Evolutionary conservation across 2,797 vertebrate species (phyloP).

Genomic region (Semaprochilodus insignis): DNA sequence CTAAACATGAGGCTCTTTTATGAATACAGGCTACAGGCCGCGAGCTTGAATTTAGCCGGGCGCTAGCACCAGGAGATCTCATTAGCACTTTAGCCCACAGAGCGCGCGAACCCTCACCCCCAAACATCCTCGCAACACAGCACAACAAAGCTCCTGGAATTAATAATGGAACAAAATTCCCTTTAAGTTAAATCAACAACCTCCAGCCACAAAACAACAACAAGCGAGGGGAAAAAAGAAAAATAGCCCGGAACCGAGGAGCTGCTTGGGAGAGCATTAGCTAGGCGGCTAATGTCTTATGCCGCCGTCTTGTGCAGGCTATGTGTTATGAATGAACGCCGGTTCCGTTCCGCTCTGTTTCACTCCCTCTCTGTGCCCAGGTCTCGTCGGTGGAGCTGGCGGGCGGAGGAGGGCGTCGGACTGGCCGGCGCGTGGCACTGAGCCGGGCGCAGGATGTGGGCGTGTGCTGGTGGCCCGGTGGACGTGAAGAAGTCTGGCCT

Average conservation of each 20-base stretch:
- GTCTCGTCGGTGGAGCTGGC: constrained; percentile 83
- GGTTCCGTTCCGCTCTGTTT: constrained; percentile 1
- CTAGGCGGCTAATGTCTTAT: neutral
- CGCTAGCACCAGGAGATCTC: constrained; percentile 54
- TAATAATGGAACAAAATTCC: constrained; percentile 42
- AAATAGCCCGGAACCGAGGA: constrained; percentile 18
- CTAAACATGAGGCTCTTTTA: constrained; percentile 35
- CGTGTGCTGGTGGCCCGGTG: constrained; percentile 90
- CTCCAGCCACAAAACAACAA: constrained; percentile 2
- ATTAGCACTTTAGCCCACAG: constrained; percentile 43
- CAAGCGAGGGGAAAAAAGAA: too few species aligned
- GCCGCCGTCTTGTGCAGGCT: neutral
- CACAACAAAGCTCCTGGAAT: constrained; percentile 39
- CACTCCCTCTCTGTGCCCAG: constrained; percentile 67
- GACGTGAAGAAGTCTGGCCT: constrained; percentile 82
- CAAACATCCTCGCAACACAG: constrained; percentile 16
- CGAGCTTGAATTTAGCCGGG: constrained; percentile 22
- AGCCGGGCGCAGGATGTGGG: constrained; percentile 85
- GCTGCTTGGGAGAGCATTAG: constrained; percentile 1
- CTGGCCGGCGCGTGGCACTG: constrained; percentile 79
- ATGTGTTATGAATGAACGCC: constrained; percentile 1
- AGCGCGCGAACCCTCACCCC: constrained; percentile 15
- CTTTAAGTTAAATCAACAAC: constrained; percentile 23
- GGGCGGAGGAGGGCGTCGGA: constrained; percentile 74
- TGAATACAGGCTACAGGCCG: constrained; percentile 33